Evolutionary conservation across 1,140 invertebrate species (phyloP), one percentile per base, ranked within the genome.

Genomic region (Caenorhabditis remanei): DNA sequence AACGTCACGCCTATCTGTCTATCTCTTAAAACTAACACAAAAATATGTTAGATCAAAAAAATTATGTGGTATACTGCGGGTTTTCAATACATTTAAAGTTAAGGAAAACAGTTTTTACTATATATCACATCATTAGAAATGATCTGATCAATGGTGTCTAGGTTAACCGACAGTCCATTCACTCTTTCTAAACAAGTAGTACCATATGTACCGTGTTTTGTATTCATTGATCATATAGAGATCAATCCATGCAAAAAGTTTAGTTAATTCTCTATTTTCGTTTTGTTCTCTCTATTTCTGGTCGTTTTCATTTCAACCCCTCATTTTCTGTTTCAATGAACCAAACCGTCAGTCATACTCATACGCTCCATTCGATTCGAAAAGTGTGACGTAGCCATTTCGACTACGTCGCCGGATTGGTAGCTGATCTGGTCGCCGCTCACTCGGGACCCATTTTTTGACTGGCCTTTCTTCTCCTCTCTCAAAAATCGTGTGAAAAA

Each of bases 401-500:
- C 11, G 46, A 79, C 71, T 79, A 79, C 71, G 71, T 79, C 71
- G 71, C 40, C 46, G 46, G 71, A 79, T 79, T 79, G 71, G 46
- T 50, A 46, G 46, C 71, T 79, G 71, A 79, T 79, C 71, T 43
- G 67, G 67, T 46, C 40, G 63, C 32, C 67, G 67, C 67, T 16
- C 41, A 46, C 67, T 79, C 21, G 43, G 9, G 14, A 24, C 71
- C 71, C 43, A 50, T 79, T 63, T 79, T 53, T n/a, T 14, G 32
- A 79, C 71, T 46, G 46, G 40, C 67, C 40, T 67, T 53, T 58
- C 6, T 19, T 24, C 24, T 13, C 8, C 11, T 2, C 71, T 79
- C 71, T 79, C 71, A 41, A 79, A 79, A 79, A 79, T 79, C 71
- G 71, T 79, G 71, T 79, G 71, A 79, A 79, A 79, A 79, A 50